Evolutionary conservation across 2,797 vertebrate species (phyloP).

Genomic region (Kryptopterus vitreolus): DNA sequence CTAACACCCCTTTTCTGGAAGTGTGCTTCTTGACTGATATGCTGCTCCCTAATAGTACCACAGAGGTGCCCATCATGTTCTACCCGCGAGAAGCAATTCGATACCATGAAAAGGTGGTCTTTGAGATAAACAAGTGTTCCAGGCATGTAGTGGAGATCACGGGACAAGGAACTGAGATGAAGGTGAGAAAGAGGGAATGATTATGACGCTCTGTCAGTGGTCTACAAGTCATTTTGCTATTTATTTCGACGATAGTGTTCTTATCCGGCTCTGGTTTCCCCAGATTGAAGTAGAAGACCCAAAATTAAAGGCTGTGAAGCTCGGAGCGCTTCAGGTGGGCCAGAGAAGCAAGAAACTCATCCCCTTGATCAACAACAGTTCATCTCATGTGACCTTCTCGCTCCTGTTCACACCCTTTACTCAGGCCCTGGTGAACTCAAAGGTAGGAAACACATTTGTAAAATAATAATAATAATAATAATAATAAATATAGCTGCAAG

Average conservation of each 20-base stretch:
- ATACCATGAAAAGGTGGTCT: slow-evolving; percentile 78
- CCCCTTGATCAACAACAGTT: slow-evolving; percentile 80
- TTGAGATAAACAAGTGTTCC: slow-evolving; percentile 78
- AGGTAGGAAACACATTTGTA: slow-evolving; percentile 65
- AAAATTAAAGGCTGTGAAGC: slow-evolving; percentile 72
- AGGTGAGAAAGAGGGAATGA: slow-evolving; percentile 69
- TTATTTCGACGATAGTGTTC: not conserved
- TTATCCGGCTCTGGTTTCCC: slow-evolving; percentile 7
- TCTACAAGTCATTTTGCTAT: not conserved
- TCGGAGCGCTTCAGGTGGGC: slow-evolving; percentile 76
- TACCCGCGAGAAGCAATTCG: slow-evolving; percentile 73
- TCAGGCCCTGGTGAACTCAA: slow-evolving; percentile 68
- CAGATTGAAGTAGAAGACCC: slow-evolving; percentile 82
- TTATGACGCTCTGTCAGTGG: not conserved
- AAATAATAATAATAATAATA: not conserved
- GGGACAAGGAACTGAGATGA: slow-evolving; percentile 82
- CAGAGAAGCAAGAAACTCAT: slow-evolving; percentile 74
- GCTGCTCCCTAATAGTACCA: slow-evolving; percentile 69
- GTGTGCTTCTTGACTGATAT: slow-evolving; percentile 68
- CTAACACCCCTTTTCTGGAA: slow-evolving; percentile 71
- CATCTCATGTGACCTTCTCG: slow-evolving; percentile 69
- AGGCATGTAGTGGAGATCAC: slow-evolving; percentile 75
- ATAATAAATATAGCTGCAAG: too few relatives aligned
- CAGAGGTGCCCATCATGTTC: slow-evolving; percentile 79
- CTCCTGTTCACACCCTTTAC: slow-evolving; percentile 62